Base-by-base conservation (phyloP, 2,888 invertebrate species). In the Lymantria monacha region DNA sequence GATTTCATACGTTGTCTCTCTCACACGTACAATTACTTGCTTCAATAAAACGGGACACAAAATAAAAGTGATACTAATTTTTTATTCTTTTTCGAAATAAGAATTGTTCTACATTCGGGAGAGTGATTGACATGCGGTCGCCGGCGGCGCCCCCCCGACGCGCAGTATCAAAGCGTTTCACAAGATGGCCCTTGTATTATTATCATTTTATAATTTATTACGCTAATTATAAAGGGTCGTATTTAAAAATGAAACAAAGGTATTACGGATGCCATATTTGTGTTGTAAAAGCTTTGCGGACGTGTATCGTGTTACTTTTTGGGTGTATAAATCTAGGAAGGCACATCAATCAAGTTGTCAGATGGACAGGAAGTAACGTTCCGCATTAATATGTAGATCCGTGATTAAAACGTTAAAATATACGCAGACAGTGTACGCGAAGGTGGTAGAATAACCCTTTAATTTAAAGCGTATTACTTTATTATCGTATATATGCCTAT, bases 121-220 rank as follows among this genome's bases (percentile, higher is more conserved):
- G 86, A 87, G 85, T 90, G 91, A 91, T 91, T 91, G 91, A 90
- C 91, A 88, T 73, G 81, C 87, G 89, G 90, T 87, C 88, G 87
- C 88, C 80, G 78, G 80, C 79, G 79, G 81, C 81, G 80, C 82
- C 85, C 85, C 88, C 86, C 86, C 74, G 83, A 83, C 85, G 85
- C 79, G 83, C 79, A 75, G 82, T 75, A 81, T 83, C 83, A 85
- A 71, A 83, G 76, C 86, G 79, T 74, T 84, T 83, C 85, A 85
- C 88, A 88, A 88, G 90, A 87, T 86, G 83, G 83, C 85, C 85
- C 87, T 81, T 76, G 81, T 74, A 82, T 83, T 85, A 87, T 87
- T 90, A 91, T 90, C 91, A 87, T 91, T 91, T 91, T 85, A 84
- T 88, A 88, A 91, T 91, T 89, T 91, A 90, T 91, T 87, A 89